These are phyloP conservation scores for Ceyx erithaca DNA, from an alignment of 2,797 vertebrate species.

Conservation along the genomic window DNA sequence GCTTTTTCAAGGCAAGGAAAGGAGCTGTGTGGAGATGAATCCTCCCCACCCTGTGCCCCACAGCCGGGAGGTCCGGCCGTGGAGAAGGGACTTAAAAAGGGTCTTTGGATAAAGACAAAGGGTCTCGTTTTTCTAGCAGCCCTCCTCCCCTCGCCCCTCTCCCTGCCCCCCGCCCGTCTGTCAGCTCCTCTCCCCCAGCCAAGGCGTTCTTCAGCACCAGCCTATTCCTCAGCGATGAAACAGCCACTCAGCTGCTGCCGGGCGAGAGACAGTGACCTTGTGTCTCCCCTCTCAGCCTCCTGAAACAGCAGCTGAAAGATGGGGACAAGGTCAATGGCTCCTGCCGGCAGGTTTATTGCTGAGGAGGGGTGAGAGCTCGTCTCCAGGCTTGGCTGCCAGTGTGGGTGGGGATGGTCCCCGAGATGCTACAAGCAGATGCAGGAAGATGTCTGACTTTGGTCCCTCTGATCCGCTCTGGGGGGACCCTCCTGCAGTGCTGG, in stretches of 20 bases:
- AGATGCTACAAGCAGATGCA: rapidly evolving
- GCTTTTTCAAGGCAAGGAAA: not conserved
- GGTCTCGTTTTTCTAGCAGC: not conserved
- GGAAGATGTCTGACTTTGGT: not conserved
- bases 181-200: constrained; percentile 32
- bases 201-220: constrained; percentile 51
- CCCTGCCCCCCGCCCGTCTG: not conserved
- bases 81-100: not conserved
- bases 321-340: constrained; percentile 56
- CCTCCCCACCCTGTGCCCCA: no score
- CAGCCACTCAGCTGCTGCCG: constrained; percentile 23
- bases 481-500: not conserved
- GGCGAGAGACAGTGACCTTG: constrained; percentile 59
- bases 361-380: not conserved
- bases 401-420: not conserved
- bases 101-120: not conserved
- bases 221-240: constrained; percentile 64
- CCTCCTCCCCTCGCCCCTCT: rapidly evolving
- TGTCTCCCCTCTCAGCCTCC: constrained; percentile 31
- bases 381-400: not conserved
- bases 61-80: not conserved
- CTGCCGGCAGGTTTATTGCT: constrained; percentile 27
- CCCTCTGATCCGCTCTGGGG: not conserved
- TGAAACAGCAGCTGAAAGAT: constrained; percentile 64
- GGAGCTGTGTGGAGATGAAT: rapidly evolving